A percentile compares a stretch with the other conserved stretches of the same genome.
Evolutionary conservation across 2,797 vertebrate species (phyloP).

Genomic region (Argya squamiceps): DNA sequence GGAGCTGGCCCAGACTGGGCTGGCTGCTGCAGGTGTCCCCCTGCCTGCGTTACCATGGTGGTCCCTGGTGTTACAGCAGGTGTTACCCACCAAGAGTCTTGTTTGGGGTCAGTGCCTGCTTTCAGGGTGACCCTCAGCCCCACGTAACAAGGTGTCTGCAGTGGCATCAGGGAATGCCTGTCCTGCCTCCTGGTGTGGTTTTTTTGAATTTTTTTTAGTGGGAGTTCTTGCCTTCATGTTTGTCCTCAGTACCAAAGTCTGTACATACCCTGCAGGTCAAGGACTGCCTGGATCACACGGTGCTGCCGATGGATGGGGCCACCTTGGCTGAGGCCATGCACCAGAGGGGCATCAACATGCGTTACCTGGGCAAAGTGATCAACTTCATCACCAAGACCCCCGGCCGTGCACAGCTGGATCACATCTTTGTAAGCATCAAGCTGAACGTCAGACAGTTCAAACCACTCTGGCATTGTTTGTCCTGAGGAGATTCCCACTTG

Average conservation of each 20-base stretch:
- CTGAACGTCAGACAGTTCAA: background rate
- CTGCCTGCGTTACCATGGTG: fast-evolving
- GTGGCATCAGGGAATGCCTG: background rate
- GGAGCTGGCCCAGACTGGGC: background rate
- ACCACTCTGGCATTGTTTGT: background rate
- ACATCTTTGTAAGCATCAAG: slow-evolving; percentile 87
- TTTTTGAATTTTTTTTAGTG: background rate
- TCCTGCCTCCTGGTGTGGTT: background rate
- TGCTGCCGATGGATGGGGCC: slow-evolving; percentile 94
- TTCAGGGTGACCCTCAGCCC: background rate
- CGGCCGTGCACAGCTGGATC: slow-evolving; percentile 88
- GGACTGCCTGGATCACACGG: slow-evolving; percentile 92
- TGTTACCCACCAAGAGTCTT: background rate
- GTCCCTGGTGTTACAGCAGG: background rate
- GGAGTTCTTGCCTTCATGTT: background rate
- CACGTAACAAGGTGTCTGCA: background rate
- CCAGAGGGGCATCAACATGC: slow-evolving; percentile 95
- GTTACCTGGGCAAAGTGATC: slow-evolving; percentile 92
- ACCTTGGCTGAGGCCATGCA: slow-evolving; percentile 93
- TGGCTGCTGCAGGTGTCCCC: background rate
- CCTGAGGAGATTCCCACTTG: background rate
- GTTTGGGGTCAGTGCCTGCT: background rate
- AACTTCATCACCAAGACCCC: slow-evolving; percentile 88
- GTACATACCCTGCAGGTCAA: slow-evolving; percentile 82
- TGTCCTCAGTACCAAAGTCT: background rate